Evolutionary conservation across 2,888 invertebrate species (phyloP), one percentile per base, ranked within the genome.

Genomic region (Metacarcinus magister): DNA sequence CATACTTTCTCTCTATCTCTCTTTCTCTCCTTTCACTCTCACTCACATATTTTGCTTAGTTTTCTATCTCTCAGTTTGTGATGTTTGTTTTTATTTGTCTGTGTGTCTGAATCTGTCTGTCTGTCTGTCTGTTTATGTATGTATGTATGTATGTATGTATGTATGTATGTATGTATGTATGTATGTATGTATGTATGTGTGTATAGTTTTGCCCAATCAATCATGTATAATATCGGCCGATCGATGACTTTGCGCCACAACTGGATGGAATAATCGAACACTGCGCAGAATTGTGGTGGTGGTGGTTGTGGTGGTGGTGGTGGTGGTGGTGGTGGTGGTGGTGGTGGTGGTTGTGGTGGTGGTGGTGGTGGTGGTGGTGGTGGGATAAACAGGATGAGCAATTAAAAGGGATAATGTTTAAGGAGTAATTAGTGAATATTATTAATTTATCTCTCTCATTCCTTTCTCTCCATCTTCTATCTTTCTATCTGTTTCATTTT

Each of bases 231-330:
- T 94, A 95, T 91, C 32, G 60, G 43, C 44, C n/a, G 91, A 48
- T 82, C 82, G 94, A 75, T 92, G 19, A 43, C 23, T 44, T n/a
- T 87, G 13, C 46, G 28, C 48, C 75, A 82, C 94, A 94, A 82
- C 94, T 82, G 87, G 67, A 75, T 16, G 75, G 8, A 8, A 54
- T 54, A 92, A 92, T 48, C 54, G 92, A 54, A 92, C 92, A 92
- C 92, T 82, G 32, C 28, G 7, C 32, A 13, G 82, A 32, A 82
- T 82, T 32, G 32, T 8, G 28, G 19, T 23, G 2, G 82, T n/a
- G n/a, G n/a, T n/a, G n/a, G n/a, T n/a, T n/a, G n/a, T n/a, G n/a
- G n/a, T n/a, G n/a, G n/a, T n/a, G n/a, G n/a, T n/a, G n/a, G n/a
- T n/a, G n/a, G n/a, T n/a, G n/a, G n/a, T n/a, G n/a, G n/a, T n/a